phyloP scores from a whole-genome alignment of 2,888 invertebrate species.

The Epiblema foenella region DNA sequence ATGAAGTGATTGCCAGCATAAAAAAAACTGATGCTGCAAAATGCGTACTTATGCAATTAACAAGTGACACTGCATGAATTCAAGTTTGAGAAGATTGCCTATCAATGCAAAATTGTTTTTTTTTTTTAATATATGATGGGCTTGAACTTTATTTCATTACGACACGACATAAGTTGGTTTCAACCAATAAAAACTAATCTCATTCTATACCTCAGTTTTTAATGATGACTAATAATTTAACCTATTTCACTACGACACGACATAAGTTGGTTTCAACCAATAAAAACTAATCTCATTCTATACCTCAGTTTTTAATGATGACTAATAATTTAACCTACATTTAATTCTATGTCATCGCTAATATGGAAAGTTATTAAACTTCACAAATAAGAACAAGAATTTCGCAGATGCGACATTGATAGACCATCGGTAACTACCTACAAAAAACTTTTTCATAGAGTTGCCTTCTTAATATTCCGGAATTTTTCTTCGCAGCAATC shows the following conservation, averaged over 20 bases:
- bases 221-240: too few species aligned
- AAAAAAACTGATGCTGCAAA: too few species aligned
- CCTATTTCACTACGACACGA: background rate
- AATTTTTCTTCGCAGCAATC: too few species aligned
- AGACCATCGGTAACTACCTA: background rate
- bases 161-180: conserved; percentile 1
- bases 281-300: background rate
- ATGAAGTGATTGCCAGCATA: too few species aligned
- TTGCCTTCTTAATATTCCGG: too few species aligned
- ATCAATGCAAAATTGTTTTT: too few species aligned
- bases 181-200: background rate
- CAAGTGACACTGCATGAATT: too few species aligned
- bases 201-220: background rate
- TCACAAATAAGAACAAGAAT: background rate
- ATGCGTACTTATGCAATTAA: too few species aligned
- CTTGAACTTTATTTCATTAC: background rate
- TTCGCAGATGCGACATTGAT: background rate
- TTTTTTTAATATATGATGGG: too few species aligned
- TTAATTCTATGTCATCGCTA: conserved; percentile 4
- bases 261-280: conserved; percentile 8
- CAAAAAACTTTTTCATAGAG: background rate
- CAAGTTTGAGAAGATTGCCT: too few species aligned
- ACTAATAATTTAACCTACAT: conserved; percentile 19
- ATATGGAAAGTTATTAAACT: conserved; percentile 15
- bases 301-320: background rate